Conservation (phyloP, 2,113 vertebrate genomes). For the Larimichthys crocea region DNA sequence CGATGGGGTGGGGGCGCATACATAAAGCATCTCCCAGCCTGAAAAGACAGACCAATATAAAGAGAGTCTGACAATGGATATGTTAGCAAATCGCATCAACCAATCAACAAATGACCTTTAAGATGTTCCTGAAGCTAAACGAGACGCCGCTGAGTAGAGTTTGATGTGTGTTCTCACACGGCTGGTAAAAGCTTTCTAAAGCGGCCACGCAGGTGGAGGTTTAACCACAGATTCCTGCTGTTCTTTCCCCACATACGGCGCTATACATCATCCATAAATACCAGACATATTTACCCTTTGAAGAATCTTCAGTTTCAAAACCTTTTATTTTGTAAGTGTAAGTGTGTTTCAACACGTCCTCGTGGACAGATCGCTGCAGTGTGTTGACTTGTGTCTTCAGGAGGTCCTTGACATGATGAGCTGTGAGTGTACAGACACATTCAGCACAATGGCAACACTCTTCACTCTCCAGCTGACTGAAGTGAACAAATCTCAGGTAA, state of each 20-base stretch:
- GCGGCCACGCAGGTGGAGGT: neutral
- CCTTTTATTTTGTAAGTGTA: neutral
- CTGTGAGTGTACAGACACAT: constrained; percentile 26
- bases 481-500: constrained; percentile 49
- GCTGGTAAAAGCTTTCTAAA: neutral
- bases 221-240: constrained; percentile 8
- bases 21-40: constrained; percentile 10
- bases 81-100: constrained; percentile 23
- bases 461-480: constrained; percentile 73
- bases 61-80: constrained; percentile 18
- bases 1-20: constrained; percentile 25
- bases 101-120: constrained; percentile 37
- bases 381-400: constrained; percentile 12
- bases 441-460: constrained; percentile 35
- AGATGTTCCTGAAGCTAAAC: constrained; percentile 10
- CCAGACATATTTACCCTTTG: neutral
- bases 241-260: neutral
- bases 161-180: constrained; percentile 4
- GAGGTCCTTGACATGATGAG: constrained; percentile 52
- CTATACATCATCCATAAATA: neutral
- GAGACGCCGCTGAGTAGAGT: neutral
- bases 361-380: constrained; percentile 17
- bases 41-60: constrained; percentile 20
- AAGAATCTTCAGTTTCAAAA: constrained; percentile 3
- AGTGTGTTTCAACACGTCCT: constrained; percentile 19